Conservation (phyloP, 2,888 invertebrate species). For the Bursaphelenchus okinawaensis region DNA sequence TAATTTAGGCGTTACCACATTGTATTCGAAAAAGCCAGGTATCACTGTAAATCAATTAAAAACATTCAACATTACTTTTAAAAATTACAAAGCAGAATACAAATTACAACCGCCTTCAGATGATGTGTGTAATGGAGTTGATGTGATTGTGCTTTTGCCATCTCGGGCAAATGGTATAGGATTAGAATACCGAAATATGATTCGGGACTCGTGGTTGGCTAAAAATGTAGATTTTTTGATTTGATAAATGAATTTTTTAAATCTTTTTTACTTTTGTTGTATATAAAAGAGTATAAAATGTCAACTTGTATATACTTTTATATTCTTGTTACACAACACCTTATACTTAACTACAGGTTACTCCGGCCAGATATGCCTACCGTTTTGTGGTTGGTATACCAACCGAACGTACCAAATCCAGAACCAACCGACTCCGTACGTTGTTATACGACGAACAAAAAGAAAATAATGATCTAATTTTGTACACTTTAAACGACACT, state of each 20-base stretch:
- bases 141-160: not conserved
- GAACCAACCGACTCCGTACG: not conserved
- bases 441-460: constrained; percentile 15
- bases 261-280: not conserved
- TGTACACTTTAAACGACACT: constrained; percentile 21
- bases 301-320: not conserved
- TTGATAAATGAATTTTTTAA: not conserved
- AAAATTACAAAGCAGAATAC: not conserved
- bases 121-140: not conserved
- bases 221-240: not conserved
- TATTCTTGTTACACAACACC: not conserved
- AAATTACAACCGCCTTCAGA: not conserved
- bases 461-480: constrained; percentile 17
- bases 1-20: not conserved
- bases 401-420: not conserved
- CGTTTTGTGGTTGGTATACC: constrained; percentile 9
- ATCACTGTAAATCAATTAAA: not conserved
- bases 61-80: not conserved
- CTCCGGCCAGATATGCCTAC: constrained; percentile 2
- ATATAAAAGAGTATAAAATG: not conserved
- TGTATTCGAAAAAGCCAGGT: not conserved
- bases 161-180: not conserved
- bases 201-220: not conserved
- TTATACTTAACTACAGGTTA: not conserved
- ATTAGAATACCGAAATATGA: not conserved